These are phyloP conservation scores for Ctenosaura bakeri DNA, from an alignment of 2,797 vertebrate genomes.

Conservation along the genomic window DNA sequence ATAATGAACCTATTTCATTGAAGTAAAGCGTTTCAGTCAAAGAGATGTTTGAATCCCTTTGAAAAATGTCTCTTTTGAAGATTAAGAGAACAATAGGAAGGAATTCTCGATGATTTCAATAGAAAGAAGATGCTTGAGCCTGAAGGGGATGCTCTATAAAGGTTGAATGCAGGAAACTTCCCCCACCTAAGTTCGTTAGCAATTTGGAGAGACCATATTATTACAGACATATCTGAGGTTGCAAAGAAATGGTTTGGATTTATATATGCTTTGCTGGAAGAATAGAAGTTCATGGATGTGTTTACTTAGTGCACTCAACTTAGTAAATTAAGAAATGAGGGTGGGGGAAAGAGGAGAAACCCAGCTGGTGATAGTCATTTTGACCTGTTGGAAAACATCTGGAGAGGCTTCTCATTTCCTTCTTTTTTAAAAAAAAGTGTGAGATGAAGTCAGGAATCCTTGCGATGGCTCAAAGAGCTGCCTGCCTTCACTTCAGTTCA, in stretches of 20 bases:
- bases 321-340: slow-evolving; percentile 55
- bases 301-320: slow-evolving; percentile 53
- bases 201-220: slow-evolving; percentile 36
- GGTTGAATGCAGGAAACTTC: slow-evolving; percentile 29
- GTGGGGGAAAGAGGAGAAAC: slow-evolving; percentile 17
- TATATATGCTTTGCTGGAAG: slow-evolving; percentile 61
- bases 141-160: slow-evolving; percentile 3
- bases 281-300: slow-evolving; percentile 53
- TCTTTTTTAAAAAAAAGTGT: slow-evolving; percentile 39
- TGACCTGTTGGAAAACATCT: slow-evolving; percentile 57
- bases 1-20: slow-evolving; percentile 42
- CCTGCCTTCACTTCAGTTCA: slow-evolving; percentile 5
- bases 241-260: slow-evolving; percentile 38
- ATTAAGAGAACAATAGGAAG: slow-evolving; percentile 40
- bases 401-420: slow-evolving; percentile 55
- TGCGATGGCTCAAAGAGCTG: slow-evolving; percentile 3
- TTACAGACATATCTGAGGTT: slow-evolving; percentile 48
- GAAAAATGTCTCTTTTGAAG: slow-evolving; percentile 55
- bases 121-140: slow-evolving; percentile 44
- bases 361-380: slow-evolving; percentile 46
- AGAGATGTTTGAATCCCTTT: slow-evolving; percentile 50
- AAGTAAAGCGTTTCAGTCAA: slow-evolving; percentile 48
- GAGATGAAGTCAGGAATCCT: slow-evolving; percentile 48
- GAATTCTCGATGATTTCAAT: neutral
- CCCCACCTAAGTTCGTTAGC: slow-evolving; percentile 52